Evolutionary conservation across 2,797 vertebrate species (phyloP).

Genomic region (Pipistrellus pipistrellus): DNA sequence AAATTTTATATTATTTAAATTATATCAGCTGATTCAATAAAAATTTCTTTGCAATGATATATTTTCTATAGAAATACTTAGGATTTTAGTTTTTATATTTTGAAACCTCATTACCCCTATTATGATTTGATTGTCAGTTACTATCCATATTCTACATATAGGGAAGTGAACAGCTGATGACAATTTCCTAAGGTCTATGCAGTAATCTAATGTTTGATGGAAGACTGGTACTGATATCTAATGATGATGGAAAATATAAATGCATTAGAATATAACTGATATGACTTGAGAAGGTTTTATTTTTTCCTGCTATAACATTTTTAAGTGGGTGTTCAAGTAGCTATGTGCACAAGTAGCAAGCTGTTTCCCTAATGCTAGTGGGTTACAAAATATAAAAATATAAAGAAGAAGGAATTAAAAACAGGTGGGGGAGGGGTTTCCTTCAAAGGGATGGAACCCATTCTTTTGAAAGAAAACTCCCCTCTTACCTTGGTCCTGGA

Average conservation of each 20-base stretch:
- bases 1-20: background rate
- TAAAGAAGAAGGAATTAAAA: slow-evolving; percentile 78
- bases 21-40: background rate
- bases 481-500: slow-evolving; percentile 78
- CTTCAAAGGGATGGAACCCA: slow-evolving; percentile 78
- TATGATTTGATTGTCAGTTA: background rate
- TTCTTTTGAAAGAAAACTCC: slow-evolving; percentile 83
- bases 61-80: slow-evolving; percentile 44
- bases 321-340: slow-evolving; percentile 63
- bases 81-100: slow-evolving; percentile 53
- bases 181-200: background rate
- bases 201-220: slow-evolving; percentile 40
- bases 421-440: slow-evolving; percentile 83
- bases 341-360: slow-evolving; percentile 58
- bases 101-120: background rate
- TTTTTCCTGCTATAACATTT: slow-evolving; percentile 47
- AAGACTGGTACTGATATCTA: slow-evolving; percentile 45
- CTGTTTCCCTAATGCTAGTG: slow-evolving; percentile 67
- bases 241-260: slow-evolving; percentile 67
- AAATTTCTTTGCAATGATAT: background rate
- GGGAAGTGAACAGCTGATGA: slow-evolving; percentile 48
- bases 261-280: slow-evolving; percentile 15
- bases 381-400: slow-evolving; percentile 79
- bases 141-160: background rate
- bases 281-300: slow-evolving; percentile 10